Base-by-base conservation (phyloP, 2,113 vertebrate genomes). In the Heloderma charlesbogerti region DNA sequence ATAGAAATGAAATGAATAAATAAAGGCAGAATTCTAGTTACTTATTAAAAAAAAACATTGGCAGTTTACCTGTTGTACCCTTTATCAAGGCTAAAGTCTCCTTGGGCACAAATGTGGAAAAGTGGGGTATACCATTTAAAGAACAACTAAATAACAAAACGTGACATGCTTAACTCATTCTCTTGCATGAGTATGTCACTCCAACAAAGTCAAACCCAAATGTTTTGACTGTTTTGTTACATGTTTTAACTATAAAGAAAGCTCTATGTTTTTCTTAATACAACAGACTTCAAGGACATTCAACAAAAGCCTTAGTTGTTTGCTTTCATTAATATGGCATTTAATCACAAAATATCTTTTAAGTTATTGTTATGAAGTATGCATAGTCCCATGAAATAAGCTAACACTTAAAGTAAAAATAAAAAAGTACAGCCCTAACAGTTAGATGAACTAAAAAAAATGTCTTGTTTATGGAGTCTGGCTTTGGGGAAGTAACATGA, bases 401-500 rank as follows among this genome's bases (percentile, higher is more conserved):
- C 66, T 37, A 71, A 71, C 48, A 15, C 66, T 85, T 71, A 34
- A 54, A 54, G 1, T 10, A 54, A 54, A 85, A 69, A 15, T 45
- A 8, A 71, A 48, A 60, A 71, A 45, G 22, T 48, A 71, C 84
- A 71, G 66, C 43, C 25, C n/a, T 31, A 83, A 63, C n/a, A 54
- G 91, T 84, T n/a, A 54, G 95, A 95, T 93, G 93, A 96, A 91
- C 91, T 78, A n/a, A 93, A 43, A 83, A n/a, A 89, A 94, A 87
- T 92, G 93, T 75, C 40, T 54, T 93, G 95, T n/a, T 48, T 88
- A 80, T 88, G 57, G 57, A 80, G 27, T 79, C 75, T 48, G 29
- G 60, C 83, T 92, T 95, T 95, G 95, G 94, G 93, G 90, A 94
- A 94, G n/a, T 48, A 87, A 83, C 25, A 91, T 96, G 95, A 95